phyloP scores from a whole-genome alignment of 2,797 vertebrate genomes.

The Neomorphus geoffroyi region DNA sequence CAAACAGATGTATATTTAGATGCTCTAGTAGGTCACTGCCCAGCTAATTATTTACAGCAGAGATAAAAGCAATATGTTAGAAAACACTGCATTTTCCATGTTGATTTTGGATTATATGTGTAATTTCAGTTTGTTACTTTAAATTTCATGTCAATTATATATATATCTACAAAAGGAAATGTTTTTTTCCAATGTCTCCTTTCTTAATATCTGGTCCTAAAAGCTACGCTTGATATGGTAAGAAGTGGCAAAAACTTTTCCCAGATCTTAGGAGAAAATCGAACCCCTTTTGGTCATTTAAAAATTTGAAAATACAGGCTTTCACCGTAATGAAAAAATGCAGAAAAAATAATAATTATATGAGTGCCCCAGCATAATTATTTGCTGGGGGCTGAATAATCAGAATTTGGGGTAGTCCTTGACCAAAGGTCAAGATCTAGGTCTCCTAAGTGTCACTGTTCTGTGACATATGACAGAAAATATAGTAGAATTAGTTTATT shows the following conservation, averaged over 20 bases:
- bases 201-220: background rate
- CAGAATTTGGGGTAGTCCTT: background rate
- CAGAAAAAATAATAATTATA: too few species aligned
- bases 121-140: background rate
- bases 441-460: background rate
- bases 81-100: background rate
- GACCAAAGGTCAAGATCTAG: background rate
- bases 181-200: background rate
- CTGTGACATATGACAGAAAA: background rate
- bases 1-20: background rate
- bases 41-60: background rate
- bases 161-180: background rate
- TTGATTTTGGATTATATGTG: background rate
- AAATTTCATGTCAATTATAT: background rate
- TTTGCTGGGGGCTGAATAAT: background rate
- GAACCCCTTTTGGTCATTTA: background rate
- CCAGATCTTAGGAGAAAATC: background rate
- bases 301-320: background rate
- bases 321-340: background rate
- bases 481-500: background rate
- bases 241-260: background rate
- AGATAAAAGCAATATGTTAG: accelerated
- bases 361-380: background rate
- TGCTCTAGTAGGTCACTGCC: background rate
- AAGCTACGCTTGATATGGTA: background rate